phyloP scores from a whole-genome alignment of 1,140 invertebrate genomes.

The Camponotus pennsylvanicus region DNA sequence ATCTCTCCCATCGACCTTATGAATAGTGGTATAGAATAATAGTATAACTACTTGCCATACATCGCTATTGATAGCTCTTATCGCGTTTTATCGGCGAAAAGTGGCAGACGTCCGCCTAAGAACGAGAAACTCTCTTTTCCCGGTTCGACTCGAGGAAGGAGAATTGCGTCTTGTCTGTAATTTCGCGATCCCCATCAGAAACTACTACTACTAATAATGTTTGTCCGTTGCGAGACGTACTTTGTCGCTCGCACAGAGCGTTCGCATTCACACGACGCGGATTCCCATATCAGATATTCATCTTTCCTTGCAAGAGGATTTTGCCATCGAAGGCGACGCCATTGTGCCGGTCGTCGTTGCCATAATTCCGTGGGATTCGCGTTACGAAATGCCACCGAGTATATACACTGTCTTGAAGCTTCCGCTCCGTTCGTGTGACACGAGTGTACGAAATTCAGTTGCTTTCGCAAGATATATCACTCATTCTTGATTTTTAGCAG shows the following conservation, averaged over 20 bases:
- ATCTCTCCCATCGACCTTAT: not conserved
- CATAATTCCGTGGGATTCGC: constrained; percentile 73
- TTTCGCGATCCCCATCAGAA: constrained; percentile 64
- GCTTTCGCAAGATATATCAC: constrained; percentile 38
- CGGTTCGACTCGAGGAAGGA: constrained; percentile 35
- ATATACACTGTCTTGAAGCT: constrained; percentile 41
- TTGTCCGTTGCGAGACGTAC: constrained; percentile 46
- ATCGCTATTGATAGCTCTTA: not conserved
- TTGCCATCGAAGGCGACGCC: constrained; percentile 70
- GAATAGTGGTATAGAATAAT: too few relatives aligned
- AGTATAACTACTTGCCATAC: too few relatives aligned
- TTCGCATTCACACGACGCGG: constrained; percentile 76
- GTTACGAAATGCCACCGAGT: constrained; percentile 68
- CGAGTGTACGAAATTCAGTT: constrained; percentile 45
- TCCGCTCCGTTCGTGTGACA: constrained; percentile 42
- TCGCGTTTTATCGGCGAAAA: constrained; percentile 60
- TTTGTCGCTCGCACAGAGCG: constrained; percentile 63
- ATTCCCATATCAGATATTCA: constrained; percentile 80
- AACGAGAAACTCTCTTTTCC: constrained; percentile 64
- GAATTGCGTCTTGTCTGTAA: constrained; percentile 27
- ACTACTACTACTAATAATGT: constrained; percentile 47
- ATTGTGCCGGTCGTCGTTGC: constrained; percentile 63
- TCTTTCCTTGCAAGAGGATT: constrained; percentile 68
- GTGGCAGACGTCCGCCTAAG: constrained; percentile 42
- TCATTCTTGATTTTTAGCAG: constrained; percentile 23